phyloP scores from a whole-genome alignment of 2,113 vertebrate species.

The Sula dactylatra region DNA sequence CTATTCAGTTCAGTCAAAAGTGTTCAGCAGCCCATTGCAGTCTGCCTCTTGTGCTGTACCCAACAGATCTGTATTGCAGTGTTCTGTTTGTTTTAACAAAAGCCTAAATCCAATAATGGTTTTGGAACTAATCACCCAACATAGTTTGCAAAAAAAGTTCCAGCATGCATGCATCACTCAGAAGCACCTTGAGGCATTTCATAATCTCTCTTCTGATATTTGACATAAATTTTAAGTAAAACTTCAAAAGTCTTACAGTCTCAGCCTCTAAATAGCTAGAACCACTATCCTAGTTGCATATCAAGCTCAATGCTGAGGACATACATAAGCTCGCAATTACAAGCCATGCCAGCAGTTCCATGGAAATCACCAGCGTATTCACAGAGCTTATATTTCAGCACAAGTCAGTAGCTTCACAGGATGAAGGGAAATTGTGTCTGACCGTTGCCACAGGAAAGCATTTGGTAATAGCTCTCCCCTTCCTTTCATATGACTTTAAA shows the following conservation, averaged over 20 bases:
- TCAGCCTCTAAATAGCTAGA: not conserved
- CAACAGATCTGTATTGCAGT: not conserved
- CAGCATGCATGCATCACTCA: not conserved
- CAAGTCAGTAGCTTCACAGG: not conserved
- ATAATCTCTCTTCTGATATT: not conserved
- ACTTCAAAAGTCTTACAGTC: not conserved
- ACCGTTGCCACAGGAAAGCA: not conserved
- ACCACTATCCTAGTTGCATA: not conserved
- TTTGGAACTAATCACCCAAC: not conserved
- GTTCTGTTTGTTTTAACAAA: not conserved
- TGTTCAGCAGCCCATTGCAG: not conserved
- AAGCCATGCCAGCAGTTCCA: not conserved
- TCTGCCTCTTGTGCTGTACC: not conserved
- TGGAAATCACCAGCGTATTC: not conserved
- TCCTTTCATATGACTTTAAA: not conserved
- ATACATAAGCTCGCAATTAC: not conserved
- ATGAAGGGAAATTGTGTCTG: not conserved
- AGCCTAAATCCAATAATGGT: not conserved
- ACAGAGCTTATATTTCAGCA: not conserved
- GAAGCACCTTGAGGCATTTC: not conserved
- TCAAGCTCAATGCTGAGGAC: not conserved
- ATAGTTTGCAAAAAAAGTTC: not conserved
- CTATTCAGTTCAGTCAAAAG: not conserved
- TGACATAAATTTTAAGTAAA: not conserved
- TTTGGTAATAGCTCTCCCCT: not conserved